phyloP scores from a whole-genome alignment of 1,140 invertebrate genomes.

The Teleogryllus occipitalis region DNA sequence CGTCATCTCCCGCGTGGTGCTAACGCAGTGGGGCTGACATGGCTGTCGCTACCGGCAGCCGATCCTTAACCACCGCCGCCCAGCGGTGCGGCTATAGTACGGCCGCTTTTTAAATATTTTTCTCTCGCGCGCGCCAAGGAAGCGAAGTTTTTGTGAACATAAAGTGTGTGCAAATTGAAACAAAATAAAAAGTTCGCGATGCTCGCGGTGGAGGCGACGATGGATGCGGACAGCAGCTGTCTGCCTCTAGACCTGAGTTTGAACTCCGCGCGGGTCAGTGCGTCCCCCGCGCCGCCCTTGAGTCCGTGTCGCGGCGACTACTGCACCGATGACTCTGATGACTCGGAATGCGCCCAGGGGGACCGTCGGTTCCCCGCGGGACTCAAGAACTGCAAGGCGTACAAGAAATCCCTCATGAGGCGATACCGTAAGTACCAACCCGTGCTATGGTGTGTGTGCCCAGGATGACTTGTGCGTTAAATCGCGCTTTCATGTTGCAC shows the following conservation, averaged over 20 bases:
- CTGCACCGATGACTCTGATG: conserved; percentile 66
- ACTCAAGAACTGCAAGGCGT: conserved; percentile 59
- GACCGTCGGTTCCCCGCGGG: conserved; percentile 40
- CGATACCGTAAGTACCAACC: conserved; percentile 70
- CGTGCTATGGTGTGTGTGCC: neutral
- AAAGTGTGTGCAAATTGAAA: too few species aligned
- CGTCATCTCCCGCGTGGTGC: neutral
- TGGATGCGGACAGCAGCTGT: conserved; percentile 40
- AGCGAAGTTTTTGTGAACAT: too few species aligned
- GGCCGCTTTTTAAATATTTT: too few species aligned
- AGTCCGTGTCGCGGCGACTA: conserved; percentile 46
- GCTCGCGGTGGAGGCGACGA: neutral
- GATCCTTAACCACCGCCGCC: neutral
- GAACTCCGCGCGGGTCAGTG: conserved; percentile 28
- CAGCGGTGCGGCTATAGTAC: too few species aligned
- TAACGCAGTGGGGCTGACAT: neutral
- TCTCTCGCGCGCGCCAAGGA: too few species aligned
- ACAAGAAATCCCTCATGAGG: conserved; percentile 82
- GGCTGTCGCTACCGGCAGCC: neutral
- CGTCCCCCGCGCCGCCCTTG: conserved; percentile 17
- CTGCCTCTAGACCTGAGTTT: conserved; percentile 51
- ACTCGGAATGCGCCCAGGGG: conserved; percentile 47
- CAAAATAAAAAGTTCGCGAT: neutral
- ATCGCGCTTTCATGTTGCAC: too few species aligned
- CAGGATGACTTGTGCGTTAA: too few species aligned